phyloP scores from a whole-genome alignment of 1,140 invertebrate species.

The Trichonephila clavipes region DNA sequence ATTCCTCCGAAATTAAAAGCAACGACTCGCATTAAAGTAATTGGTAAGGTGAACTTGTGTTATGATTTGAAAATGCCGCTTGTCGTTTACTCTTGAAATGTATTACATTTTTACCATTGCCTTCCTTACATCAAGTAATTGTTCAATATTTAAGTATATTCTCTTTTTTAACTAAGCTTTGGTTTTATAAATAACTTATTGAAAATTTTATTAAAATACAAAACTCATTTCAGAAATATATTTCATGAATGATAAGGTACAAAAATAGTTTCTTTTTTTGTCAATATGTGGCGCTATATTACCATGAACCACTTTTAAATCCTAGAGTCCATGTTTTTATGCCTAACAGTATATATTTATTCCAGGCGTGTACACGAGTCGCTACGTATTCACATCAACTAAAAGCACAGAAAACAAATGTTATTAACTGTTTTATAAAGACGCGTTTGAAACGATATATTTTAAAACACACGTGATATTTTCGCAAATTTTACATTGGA shows the following conservation, averaged over 20 bases:
- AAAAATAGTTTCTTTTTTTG: constrained; percentile 48
- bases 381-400: too few species aligned
- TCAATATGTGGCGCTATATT: constrained; percentile 66
- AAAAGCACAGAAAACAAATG: too few species aligned
- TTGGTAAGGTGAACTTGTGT: constrained; percentile 55
- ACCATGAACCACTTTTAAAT: constrained; percentile 12
- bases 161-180: too few species aligned
- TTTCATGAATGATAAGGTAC: too few species aligned
- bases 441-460: too few species aligned
- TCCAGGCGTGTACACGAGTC: neutral
- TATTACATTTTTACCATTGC: too few species aligned
- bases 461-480: too few species aligned
- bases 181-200: neutral
- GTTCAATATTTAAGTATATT: neutral
- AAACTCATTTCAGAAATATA: too few species aligned
- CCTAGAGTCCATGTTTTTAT: neutral
- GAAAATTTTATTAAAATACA: too few species aligned
- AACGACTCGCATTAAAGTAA: constrained; percentile 11
- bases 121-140: neutral
- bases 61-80: neutral
- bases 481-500: too few species aligned
- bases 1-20: constrained; percentile 84
- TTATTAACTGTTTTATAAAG: too few species aligned
- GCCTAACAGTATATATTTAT: neutral
- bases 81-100: neutral